phyloP scores from a whole-genome alignment of 2,888 invertebrate species.

The Tromatobia lineatoria region DNA sequence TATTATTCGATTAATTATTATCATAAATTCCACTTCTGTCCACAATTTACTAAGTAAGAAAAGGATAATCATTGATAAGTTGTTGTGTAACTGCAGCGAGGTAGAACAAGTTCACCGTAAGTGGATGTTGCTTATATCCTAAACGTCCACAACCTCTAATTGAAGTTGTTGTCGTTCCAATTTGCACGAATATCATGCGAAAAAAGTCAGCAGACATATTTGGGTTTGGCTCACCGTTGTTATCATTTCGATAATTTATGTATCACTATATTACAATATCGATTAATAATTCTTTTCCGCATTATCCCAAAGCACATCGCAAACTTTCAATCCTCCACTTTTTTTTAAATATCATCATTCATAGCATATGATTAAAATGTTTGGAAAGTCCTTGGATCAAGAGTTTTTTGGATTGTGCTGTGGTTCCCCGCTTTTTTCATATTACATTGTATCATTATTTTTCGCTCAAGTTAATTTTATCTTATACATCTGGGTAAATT shows the following conservation, averaged over 20 bases:
- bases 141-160: conserved; percentile 38
- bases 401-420: conserved; percentile 15
- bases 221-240: conserved; percentile 18
- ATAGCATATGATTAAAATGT: conserved; percentile 15
- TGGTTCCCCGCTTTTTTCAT: conserved; percentile 9
- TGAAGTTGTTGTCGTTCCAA: conserved; percentile 21
- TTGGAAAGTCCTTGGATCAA: conserved; percentile 39
- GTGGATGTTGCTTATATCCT: conserved; percentile 53
- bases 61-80: conserved; percentile 42
- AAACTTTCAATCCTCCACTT: background rate
- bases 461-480: conserved; percentile 6
- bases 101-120: conserved; percentile 65
- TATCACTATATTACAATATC: conserved; percentile 39
- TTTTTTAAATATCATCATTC: background rate
- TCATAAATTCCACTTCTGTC: background rate
- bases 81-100: conserved; percentile 69
- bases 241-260: conserved; percentile 47
- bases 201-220: conserved; percentile 32
- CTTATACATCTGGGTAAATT: background rate
- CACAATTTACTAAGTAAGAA: background rate
- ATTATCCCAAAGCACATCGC: conserved; percentile 21
- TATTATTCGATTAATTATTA: background rate
- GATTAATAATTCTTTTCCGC: conserved; percentile 34
- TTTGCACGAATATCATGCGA: conserved; percentile 72
- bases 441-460: background rate